Evolutionary conservation across 2,888 invertebrate genomes (phyloP), one percentile per base, ranked within the genome.

Genomic region (Lasioglossum pauxillum): DNA sequence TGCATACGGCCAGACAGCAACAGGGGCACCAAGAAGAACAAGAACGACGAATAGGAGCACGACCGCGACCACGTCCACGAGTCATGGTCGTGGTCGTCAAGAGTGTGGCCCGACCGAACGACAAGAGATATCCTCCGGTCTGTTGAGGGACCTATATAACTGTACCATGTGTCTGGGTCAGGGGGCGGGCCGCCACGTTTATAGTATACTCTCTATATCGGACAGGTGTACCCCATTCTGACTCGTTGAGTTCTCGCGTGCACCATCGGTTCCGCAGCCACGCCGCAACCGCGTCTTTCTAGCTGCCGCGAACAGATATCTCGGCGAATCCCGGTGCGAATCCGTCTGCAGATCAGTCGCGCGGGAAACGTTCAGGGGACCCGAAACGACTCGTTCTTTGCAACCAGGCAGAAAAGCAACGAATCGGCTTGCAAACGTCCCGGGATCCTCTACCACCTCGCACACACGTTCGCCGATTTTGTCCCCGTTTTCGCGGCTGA

Each of bases 101-200:
- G 84, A 91, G 88, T 83, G 88, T 81, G 84, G 88, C 78, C 85
- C 85, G 86, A 85, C 85, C 85, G 85, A 85, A 88, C 86, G 88
- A 86, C 89, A 83, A 90, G 90, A 90, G 88, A 90, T 89, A 91
- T 89, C 89, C 88, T 88, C 82, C 80, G 84, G 82, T 83, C 81
- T 83, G 87, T 64, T 92, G 94, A 94, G 95, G 95, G 95, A 95
- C 95, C 95, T 95, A 95, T 95, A 96, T 96, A 96, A 96, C 96
- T 96, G 96, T 95, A 95, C 95, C 93, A 93, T 94, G 95, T 96
- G 96, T 96, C 96, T 96, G 96, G 96, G 96, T 96, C 96, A 96
- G 95, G 95, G 96, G 96, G 96, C 96, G 96, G 96, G 95, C 95
- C 94, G 93, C 93, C 93, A 93, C 92, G 93, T 93, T 92, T 93